Evolutionary conservation across 2,113 vertebrate species (phyloP).

Genomic region (Sinocyclocheilus anshuiensis): DNA sequence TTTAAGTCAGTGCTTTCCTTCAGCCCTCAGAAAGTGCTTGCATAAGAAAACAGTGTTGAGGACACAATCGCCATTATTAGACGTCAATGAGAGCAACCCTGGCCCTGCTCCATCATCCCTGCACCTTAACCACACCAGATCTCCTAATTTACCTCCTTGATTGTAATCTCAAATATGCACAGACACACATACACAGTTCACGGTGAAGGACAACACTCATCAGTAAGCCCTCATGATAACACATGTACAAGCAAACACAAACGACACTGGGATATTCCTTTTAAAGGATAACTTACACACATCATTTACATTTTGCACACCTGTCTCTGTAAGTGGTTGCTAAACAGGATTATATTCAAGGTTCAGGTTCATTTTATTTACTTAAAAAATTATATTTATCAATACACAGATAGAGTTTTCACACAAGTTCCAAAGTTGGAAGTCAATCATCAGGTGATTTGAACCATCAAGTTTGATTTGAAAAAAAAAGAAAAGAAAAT

Average conservation of each 20-base stretch:
- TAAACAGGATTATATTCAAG: neutral
- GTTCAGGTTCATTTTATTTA: neutral
- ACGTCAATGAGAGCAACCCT: neutral
- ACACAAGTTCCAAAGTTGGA: neutral
- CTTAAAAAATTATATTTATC: neutral
- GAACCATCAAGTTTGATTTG: neutral
- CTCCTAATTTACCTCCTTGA: slow-evolving; percentile 21
- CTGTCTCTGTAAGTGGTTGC: neutral
- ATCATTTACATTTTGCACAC: neutral
- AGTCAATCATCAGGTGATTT: neutral
- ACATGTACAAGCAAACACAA: neutral
- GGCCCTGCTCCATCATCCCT: slow-evolving; percentile 29
- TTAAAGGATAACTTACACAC: neutral
- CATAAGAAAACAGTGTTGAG: slow-evolving; percentile 56
- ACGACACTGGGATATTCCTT: neutral
- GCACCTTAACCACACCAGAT: neutral
- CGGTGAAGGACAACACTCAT: neutral
- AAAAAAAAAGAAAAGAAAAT: neutral
- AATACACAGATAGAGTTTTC: neutral
- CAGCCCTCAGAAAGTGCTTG: slow-evolving; percentile 55
- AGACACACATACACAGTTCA: neutral
- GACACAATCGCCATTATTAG: slow-evolving; percentile 48
- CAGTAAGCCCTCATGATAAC: neutral
- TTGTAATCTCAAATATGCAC: slow-evolving; percentile 33
- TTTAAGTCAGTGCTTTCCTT: slow-evolving; percentile 58